These are phyloP conservation scores for Brachionus sp. DNA, from an alignment of 1,140 invertebrate genomes.

Conservation along the genomic window DNA sequence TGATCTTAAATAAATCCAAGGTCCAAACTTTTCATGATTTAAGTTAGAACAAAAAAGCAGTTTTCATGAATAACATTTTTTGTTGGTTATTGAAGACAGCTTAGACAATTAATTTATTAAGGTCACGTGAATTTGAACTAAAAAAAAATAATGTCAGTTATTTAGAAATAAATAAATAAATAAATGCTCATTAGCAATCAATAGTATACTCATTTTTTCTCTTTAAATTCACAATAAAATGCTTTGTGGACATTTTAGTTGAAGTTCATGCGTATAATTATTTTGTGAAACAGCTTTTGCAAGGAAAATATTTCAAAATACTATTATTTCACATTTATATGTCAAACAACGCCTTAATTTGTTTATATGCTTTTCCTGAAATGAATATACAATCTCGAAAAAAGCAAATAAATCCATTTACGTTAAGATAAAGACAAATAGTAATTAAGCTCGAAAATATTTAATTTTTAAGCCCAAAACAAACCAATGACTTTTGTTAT, in stretches of 20 bases:
- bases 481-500: background rate
- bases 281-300: background rate
- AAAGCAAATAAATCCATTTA: background rate
- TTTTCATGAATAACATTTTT: background rate
- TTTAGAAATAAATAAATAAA: background rate
- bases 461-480: constrained; percentile 3
- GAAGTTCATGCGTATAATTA: background rate
- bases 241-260: background rate
- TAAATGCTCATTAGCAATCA: background rate
- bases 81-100: background rate
- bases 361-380: background rate
- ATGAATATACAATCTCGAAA: background rate
- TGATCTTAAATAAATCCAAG: background rate
- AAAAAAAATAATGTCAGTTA: constrained; percentile 34
- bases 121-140: background rate
- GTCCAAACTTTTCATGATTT: background rate
- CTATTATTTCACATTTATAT: background rate
- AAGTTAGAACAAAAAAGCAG: background rate
- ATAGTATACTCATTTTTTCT: background rate
- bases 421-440: background rate
- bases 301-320: background rate
- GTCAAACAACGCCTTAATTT: background rate
- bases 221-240: background rate
- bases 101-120: constrained; percentile 26
- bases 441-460: background rate